Evolutionary conservation across 2,113 vertebrate genomes (phyloP), one percentile per base, ranked within the genome.

Genomic region (Oreochromis aureus): DNA sequence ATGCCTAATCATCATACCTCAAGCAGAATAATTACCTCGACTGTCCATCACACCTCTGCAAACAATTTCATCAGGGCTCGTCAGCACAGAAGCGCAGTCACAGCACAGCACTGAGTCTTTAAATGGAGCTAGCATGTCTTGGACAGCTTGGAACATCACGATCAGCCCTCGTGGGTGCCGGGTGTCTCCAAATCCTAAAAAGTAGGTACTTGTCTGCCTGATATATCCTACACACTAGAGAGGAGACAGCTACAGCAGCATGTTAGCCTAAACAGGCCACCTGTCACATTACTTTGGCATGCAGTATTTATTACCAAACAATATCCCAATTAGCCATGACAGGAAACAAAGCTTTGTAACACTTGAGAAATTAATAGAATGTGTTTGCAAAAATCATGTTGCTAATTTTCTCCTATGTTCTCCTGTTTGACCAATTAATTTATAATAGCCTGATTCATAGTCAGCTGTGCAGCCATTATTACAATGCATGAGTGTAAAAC

Each of bases 1-100:
- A 88, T 76, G 80, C 81, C 90, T 86, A 79, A 92, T 93, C 85
- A 89, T 89, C 83, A 55, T 34, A 87, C 80, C 86, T 87, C 58
- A 61, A 88, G 89, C 66, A 58, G 89, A 88, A 91, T 91, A 88
- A 94, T 90, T 86, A 91, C 90, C 89, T 76, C 39, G 1, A 41
- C 89, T 87, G 89, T 91, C 92, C 92, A 85, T 94, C 91, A 92
- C 71, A 84, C 30, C 76, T 87, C 88, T 89, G 91, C 89, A 86
- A 87, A 89, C 84, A 59, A 71, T 84, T 85, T 81, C 69, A 90
- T 90, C 84, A 81, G 16, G 90, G 16, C 80, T 55, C 84, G 81
- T 91, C 89, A 91, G 85, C 83, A 87, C 41, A 82, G 76, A 19
- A 56, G 87, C 71, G 10, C 12, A 44, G 36, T 63, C 63, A 61